phyloP scores from a whole-genome alignment of 2,797 vertebrate species.

The Sebastes kiyomatsui region DNA sequence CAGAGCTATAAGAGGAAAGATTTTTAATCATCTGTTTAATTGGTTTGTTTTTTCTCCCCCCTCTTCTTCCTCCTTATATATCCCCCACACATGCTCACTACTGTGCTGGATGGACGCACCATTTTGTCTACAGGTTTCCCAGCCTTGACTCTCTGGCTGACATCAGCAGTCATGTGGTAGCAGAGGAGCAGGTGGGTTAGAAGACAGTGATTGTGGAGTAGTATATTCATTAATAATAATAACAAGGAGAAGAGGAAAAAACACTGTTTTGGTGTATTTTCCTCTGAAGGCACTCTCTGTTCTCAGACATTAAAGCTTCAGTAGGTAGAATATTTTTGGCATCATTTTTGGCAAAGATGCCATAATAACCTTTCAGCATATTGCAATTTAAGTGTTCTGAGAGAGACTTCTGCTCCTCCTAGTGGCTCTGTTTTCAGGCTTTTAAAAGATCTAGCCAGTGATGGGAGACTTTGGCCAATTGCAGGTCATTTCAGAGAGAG shows the following conservation, averaged over 20 bases:
- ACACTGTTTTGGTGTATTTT: not conserved
- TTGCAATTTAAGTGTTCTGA: no score
- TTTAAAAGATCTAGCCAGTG: no score
- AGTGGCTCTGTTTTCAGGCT: no score
- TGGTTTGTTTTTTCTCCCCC: not conserved
- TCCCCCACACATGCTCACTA: slow-evolving; percentile 50
- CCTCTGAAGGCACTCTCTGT: not conserved
- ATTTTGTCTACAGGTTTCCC: slow-evolving; percentile 80
- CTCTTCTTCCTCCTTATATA: not conserved
- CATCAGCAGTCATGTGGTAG: slow-evolving; percentile 74
- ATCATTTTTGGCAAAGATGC: no score
- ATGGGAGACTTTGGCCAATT: no score
- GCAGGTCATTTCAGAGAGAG: no score
- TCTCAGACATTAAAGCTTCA: not conserved
- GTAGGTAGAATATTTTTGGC: no score
- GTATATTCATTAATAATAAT: not conserved
- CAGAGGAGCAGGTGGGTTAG: slow-evolving; percentile 55
- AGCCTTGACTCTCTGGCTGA: slow-evolving; percentile 63
- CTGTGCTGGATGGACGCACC: slow-evolving; percentile 67
- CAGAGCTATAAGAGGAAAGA: not conserved
- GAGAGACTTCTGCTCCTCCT: no score
- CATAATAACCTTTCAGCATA: no score
- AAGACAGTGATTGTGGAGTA: slow-evolving; percentile 4
- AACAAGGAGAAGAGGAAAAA: not conserved
- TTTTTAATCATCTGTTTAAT: slow-evolving; percentile 32